Evolutionary conservation across 2,797 vertebrate species (phyloP), one percentile per base, ranked within the genome.

Genomic region (Bucorvus abyssinicus): DNA sequence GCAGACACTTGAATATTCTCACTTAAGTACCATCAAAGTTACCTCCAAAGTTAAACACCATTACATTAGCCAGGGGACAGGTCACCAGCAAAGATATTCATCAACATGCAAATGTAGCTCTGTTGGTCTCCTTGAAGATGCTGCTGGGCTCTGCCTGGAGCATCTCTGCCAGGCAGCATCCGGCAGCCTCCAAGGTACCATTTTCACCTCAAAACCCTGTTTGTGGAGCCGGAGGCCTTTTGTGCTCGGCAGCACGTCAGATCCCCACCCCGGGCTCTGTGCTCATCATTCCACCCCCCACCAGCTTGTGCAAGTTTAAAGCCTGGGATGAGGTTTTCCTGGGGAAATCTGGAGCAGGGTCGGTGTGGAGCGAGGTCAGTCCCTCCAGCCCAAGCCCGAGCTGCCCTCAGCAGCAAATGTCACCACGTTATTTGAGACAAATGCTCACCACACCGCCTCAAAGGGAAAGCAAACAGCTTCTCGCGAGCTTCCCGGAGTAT

Each of bases 401-500:
- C 49, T 65, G 61, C 30, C 57, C 40, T 42, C 56, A n/a, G 64
- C 34, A 40, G 57, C 49, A 49, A 83, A 29, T 50, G 15, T 3
- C 70, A 87, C 91, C 87, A 97, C 69, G 59, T 65, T 49, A 38
- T 26, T n/a, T 13, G 36, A 80, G 67, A 73, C 63, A 55, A 44
- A 29, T 29, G 10, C 64, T 85, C 65, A 73, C 77, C 92, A 63
- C 10, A n/a, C 29, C 1, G 12, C 74, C 75, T 57, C 81, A 59
- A 20, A 49, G 50, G 63, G 47, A 70, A 76, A 8, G 63, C 70
- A 55, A 90, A 34, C 53, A 56, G 34, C 49, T 80, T 40, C 53
- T 42, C 1, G 2, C 36, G 49, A 73, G 65, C 49, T 40, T 73
- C 34, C 55, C 0, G 0, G 7, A 3, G 0, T 16, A 36, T 0